Percentiles rank a stretch among this genome's conserved stretches.
Conservation (phyloP, 2,888 invertebrate species). For the Agrotis clavis region DNA sequence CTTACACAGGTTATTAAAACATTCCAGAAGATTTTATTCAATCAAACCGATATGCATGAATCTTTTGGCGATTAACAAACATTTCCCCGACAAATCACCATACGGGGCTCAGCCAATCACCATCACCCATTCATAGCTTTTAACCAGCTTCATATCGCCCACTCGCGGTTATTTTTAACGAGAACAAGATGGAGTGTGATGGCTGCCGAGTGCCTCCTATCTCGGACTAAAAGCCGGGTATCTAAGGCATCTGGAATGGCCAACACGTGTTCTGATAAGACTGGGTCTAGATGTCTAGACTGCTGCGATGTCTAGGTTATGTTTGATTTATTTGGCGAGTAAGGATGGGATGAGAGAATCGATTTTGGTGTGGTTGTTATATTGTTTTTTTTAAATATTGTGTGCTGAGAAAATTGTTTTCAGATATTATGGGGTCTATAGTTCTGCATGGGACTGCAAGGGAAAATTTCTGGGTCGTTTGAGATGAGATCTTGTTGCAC, state of each 20-base stretch:
- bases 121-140: constrained; percentile 22
- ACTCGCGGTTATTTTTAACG: constrained; percentile 63
- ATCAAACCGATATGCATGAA: neutral
- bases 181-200: constrained; percentile 54
- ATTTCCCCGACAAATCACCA: neutral
- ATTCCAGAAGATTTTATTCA: neutral
- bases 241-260: constrained; percentile 67
- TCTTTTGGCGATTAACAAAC: neutral
- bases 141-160: constrained; percentile 37
- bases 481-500: neutral
- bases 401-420: neutral
- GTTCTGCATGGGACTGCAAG: neutral
- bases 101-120: neutral
- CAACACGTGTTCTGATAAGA: constrained; percentile 69
- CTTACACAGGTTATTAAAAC: too few species aligned
- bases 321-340: constrained; percentile 41
- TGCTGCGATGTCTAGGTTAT: constrained; percentile 40
- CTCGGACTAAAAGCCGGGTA: constrained; percentile 67
- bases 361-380: constrained; percentile 20
- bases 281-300: constrained; percentile 56
- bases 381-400: too few species aligned
- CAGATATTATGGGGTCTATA: neutral
- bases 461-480: neutral
- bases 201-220: constrained; percentile 60
- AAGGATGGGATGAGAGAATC: constrained; percentile 15